A percentile compares a stretch with the other conserved stretches of the same genome.
Conservation (phyloP, 1,140 invertebrate genomes). For the Grapholita molesta region DNA sequence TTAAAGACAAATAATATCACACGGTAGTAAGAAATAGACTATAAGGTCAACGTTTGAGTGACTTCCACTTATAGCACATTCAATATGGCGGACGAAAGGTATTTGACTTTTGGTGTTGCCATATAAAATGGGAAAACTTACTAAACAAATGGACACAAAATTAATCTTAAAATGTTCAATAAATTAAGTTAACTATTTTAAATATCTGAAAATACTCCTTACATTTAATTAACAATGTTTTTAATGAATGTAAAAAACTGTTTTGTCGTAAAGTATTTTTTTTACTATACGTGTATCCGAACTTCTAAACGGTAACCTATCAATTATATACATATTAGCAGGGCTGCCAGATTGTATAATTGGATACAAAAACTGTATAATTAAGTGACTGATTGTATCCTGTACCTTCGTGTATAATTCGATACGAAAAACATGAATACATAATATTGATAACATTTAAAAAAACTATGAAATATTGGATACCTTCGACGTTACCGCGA, state of each 20-base stretch:
- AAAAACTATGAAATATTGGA: too few relatives aligned
- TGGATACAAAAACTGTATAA: too few relatives aligned
- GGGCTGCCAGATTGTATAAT: too few relatives aligned
- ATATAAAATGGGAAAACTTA: constrained; percentile 15
- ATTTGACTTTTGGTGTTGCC: constrained; percentile 60
- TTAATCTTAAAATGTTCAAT: not conserved
- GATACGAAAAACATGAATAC: too few relatives aligned
- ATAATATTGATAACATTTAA: too few relatives aligned
- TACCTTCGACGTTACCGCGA: too few relatives aligned
- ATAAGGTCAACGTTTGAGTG: constrained; percentile 66
- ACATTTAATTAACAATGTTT: too few relatives aligned
- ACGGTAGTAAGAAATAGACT: constrained; percentile 51
- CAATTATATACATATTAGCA: not conserved
- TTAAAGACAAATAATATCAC: constrained; percentile 37
- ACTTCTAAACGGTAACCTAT: not conserved
- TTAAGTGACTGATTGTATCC: too few relatives aligned
- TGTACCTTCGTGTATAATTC: too few relatives aligned
- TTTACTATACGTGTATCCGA: not conserved
- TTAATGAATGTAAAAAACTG: too few relatives aligned
- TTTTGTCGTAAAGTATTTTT: not conserved
- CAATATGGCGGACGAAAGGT: constrained; percentile 69
- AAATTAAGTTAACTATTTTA: not conserved
- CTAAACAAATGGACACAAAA: not conserved
- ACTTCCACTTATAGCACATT: constrained; percentile 68
- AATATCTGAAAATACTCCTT: too few relatives aligned